Evolutionary conservation across 2,888 invertebrate genomes (phyloP), one percentile per base, ranked within the genome.

Genomic region (Melanophora roralis): DNA sequence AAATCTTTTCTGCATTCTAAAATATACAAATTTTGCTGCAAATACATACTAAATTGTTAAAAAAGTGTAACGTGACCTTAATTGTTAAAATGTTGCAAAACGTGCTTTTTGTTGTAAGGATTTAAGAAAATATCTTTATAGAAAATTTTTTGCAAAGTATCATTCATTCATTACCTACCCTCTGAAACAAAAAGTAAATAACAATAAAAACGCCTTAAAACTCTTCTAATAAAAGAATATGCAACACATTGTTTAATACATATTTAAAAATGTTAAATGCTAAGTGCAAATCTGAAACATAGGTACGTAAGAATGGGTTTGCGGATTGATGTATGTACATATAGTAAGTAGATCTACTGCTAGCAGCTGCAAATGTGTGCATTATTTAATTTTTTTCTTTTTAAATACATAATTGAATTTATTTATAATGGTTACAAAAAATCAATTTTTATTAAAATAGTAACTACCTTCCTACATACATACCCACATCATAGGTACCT

Each of bases 31-130:
- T 8, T 16, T 0, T 19, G 2, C 19, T 3, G 9, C 6, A 27
- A 16, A 11, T 19, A 19, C 45, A 45, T n/a, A 21, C 23, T 27
- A 53, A 23, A 14, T 16, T 51, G 53, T 38, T 51, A 40, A 34
- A 19, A 51, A 75, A 76, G 69, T 81, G 78, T 81, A 81, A 81
- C 78, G 67, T 81, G 82, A 81, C 82, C 82, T 82, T 82, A 82
- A 82, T 81, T 76, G 67, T 79, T 73, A 57, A 75, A 82, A 81
- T 81, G 62, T 76, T 78, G 77, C 67, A 72, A 79, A 80, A 80
- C 67, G 62, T 76, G 79, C 40, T 76, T 64, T 76, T 60, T 21
- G 7, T 5, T 55, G 55, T 55, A 65, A 64, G 27, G 23, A 32
- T 40, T 14, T 38, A 27, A 72, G 59, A 27, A 40, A 55, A 59